Conservation (phyloP, 1,140 invertebrate genomes). For the Lordiphosa mommai region DNA sequence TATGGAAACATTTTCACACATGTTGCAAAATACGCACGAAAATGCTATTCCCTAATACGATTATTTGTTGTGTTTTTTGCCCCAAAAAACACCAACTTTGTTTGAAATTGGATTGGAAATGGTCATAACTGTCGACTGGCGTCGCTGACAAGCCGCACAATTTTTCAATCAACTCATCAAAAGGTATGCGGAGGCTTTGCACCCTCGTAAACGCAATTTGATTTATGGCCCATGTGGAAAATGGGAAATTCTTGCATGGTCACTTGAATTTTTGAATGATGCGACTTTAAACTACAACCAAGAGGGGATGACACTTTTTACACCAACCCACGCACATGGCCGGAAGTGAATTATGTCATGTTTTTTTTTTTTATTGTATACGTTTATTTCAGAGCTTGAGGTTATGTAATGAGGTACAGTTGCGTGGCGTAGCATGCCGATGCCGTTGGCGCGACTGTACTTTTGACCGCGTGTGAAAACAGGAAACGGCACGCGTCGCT, state of each 20-base stretch:
- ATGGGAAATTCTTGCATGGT: slow-evolving; percentile 73
- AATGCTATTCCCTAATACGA: slow-evolving; percentile 42
- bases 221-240: slow-evolving; percentile 72
- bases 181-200: slow-evolving; percentile 42
- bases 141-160: slow-evolving; percentile 28
- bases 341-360: slow-evolving; percentile 72
- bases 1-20: slow-evolving; percentile 57
- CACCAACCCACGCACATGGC: slow-evolving; percentile 18
- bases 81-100: slow-evolving; percentile 48
- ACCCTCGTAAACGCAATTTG: slow-evolving; percentile 70
- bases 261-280: slow-evolving; percentile 77
- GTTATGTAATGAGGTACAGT: slow-evolving; percentile 68
- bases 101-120: slow-evolving; percentile 65
- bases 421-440: slow-evolving; percentile 2
- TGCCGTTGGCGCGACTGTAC: slow-evolving; percentile 41
- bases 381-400: slow-evolving; percentile 10
- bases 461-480: slow-evolving; percentile 60
- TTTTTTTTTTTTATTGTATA: no score
- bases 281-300: slow-evolving; percentile 61
- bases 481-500: slow-evolving; percentile 59
- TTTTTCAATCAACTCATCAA: slow-evolving; percentile 77
- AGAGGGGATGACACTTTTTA: slow-evolving; percentile 16
- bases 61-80: slow-evolving; percentile 53
- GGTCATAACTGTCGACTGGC: slow-evolving; percentile 67
- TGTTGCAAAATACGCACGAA: slow-evolving; percentile 26